Conservation (phyloP, 2,888 invertebrate genomes). For the Mellilla xanthometata region DNA sequence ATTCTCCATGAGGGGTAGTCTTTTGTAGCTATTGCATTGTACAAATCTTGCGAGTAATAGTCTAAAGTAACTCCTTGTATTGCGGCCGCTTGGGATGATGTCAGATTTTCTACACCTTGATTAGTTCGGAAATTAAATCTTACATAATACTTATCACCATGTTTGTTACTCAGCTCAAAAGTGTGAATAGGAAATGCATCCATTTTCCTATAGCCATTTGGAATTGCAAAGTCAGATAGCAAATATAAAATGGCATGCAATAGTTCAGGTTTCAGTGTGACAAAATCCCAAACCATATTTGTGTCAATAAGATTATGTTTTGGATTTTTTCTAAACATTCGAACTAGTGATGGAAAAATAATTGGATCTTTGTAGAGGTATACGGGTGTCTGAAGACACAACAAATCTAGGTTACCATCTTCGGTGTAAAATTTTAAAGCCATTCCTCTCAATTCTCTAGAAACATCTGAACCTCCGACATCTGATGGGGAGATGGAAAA, state of each 20-base stretch:
- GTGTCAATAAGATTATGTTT: constrained; percentile 90
- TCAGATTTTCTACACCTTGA: constrained; percentile 91
- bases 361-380: constrained; percentile 93
- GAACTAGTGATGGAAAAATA: constrained; percentile 92
- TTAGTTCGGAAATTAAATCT: constrained; percentile 96
- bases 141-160: constrained; percentile 87
- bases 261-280: constrained; percentile 90
- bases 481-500: constrained; percentile 90
- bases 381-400: constrained; percentile 92
- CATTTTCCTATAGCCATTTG: constrained; percentile 95
- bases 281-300: constrained; percentile 94
- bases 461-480: constrained; percentile 91
- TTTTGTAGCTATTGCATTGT: constrained; percentile 45
- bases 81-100: constrained; percentile 83
- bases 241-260: constrained; percentile 90
- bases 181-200: constrained; percentile 95
- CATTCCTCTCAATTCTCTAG: constrained; percentile 92
- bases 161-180: constrained; percentile 91
- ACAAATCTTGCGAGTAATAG: constrained; percentile 90
- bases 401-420: constrained; percentile 94
- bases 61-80: constrained; percentile 86
- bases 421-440: constrained; percentile 95
- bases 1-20: constrained; percentile 55
- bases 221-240: constrained; percentile 93
- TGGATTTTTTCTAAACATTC: constrained; percentile 96